Evolutionary conservation across 2,113 vertebrate species (phyloP).

Genomic region (Varanus komodoensis): DNA sequence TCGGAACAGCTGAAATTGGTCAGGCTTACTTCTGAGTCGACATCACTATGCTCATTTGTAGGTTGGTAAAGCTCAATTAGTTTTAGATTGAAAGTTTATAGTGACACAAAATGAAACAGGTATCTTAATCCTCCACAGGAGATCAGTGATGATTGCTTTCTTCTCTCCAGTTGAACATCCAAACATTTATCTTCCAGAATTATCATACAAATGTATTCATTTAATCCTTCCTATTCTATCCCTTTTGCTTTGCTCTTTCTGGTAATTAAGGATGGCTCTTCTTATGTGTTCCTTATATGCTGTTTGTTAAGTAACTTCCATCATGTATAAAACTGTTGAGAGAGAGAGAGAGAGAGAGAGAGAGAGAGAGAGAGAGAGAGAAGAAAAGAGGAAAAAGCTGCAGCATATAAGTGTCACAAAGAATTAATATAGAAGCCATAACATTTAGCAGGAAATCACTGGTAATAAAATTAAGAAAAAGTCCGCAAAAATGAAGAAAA

Average conservation of each 20-base stretch:
- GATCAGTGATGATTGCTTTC: conserved; percentile 8
- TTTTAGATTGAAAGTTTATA: neutral
- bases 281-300: neutral
- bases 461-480: neutral
- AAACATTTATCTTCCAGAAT: conserved; percentile 5
- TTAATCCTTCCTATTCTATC: neutral
- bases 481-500: neutral
- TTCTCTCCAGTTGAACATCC: neutral
- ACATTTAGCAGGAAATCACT: neutral
- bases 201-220: neutral
- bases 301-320: neutral
- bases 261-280: neutral
- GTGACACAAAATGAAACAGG: neutral
- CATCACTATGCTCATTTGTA: neutral
- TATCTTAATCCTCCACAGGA: neutral
- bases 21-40: neutral
- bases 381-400: neutral
- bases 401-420: neutral
- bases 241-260: neutral
- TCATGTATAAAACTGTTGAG: no score
- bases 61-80: conserved; percentile 7
- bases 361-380: no score
- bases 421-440: neutral
- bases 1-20: neutral
- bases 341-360: no score